Percentiles rank a stretch among this genome's conserved stretches.
phyloP scores from a whole-genome alignment of 1,140 invertebrate genomes.

The Oryctes rhinoceros region DNA sequence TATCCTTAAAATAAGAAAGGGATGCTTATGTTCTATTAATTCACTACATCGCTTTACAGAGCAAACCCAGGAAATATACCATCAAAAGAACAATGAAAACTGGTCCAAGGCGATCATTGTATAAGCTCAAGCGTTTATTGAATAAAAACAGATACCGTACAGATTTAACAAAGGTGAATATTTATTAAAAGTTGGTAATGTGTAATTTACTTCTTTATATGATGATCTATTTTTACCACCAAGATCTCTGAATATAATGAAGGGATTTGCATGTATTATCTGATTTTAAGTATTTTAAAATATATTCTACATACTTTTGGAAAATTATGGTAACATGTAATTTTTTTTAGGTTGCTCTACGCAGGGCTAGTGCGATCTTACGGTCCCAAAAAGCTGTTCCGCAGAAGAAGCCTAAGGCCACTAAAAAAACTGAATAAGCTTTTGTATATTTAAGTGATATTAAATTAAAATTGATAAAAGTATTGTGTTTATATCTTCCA shows the following conservation, averaged over 20 bases:
- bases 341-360: constrained; percentile 77
- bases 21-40: not conserved
- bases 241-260: constrained; percentile 62
- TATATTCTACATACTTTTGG: constrained; percentile 19
- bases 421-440: constrained; percentile 76
- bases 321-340: constrained; percentile 8
- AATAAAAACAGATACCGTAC: constrained; percentile 84
- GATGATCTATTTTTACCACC: constrained; percentile 56
- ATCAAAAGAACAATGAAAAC: constrained; percentile 82
- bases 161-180: constrained; percentile 83
- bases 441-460: constrained; percentile 20
- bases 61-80: constrained; percentile 79
- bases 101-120: constrained; percentile 83
- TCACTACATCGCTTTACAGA: constrained; percentile 57
- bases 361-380: constrained; percentile 88
- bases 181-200: constrained; percentile 30
- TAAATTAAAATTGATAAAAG: not conserved
- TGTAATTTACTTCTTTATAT: constrained; percentile 27
- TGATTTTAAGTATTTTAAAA: constrained; percentile 40
- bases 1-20: not conserved
- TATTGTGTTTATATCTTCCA: no score
- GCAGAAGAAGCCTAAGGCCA: constrained; percentile 75
- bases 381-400: constrained; percentile 86
- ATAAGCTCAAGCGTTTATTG: constrained; percentile 82
- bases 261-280: constrained; percentile 52